These are phyloP conservation scores for Athripsodes cinereus DNA, from an alignment of 2,888 invertebrate genomes.

Conservation along the genomic window DNA sequence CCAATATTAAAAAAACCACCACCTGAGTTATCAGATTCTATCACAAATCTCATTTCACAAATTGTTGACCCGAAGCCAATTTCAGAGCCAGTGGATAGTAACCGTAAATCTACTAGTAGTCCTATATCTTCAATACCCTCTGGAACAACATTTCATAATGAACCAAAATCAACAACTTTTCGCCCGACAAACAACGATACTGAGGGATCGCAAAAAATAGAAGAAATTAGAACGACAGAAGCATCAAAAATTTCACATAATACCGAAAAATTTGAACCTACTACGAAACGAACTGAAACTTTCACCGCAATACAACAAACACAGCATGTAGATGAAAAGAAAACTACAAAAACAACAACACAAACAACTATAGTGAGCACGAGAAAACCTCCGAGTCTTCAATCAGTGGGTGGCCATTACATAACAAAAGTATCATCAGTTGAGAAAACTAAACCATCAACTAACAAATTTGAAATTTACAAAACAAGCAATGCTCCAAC, in stretches of 20 bases:
- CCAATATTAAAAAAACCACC: background rate
- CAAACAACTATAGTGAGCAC: background rate
- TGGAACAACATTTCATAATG: too few species aligned
- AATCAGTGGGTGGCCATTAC: background rate
- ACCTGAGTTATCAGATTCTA: constrained; percentile 37
- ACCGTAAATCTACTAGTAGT: too few species aligned
- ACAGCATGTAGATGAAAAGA: too few species aligned
- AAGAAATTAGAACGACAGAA: background rate
- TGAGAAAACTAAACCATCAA: background rate
- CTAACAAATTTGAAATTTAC: background rate
- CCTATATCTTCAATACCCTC: too few species aligned
- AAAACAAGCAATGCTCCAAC: constrained; percentile 2
- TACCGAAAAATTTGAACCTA: too few species aligned
- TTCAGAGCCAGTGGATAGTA: constrained; percentile 29
- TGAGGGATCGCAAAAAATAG: too few species aligned
- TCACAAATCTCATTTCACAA: constrained; percentile 48
- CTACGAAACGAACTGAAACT: too few species aligned
- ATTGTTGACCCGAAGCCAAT: constrained; percentile 39
- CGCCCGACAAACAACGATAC: too few species aligned
- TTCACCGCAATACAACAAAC: too few species aligned
- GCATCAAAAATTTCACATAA: background rate
- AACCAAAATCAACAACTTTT: too few species aligned
- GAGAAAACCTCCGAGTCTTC: background rate
- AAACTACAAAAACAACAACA: background rate
- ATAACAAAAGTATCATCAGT: background rate